phyloP scores from a whole-genome alignment of 2,797 vertebrate species.

The Erethizon dorsatum region DNA sequence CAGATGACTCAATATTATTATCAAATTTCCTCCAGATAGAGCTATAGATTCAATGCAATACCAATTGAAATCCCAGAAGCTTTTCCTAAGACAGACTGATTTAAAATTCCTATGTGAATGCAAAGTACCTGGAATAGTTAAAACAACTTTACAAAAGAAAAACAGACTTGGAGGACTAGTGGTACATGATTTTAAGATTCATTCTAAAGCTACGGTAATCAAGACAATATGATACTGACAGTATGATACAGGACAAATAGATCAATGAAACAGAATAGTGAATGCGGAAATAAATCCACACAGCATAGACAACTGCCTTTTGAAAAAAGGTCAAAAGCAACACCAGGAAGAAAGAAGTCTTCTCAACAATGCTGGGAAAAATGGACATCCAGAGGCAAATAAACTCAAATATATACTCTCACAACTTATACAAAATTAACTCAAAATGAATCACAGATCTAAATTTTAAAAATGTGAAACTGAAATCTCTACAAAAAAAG shows the following conservation, averaged over 20 bases:
- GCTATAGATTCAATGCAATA: not conserved
- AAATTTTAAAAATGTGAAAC: constrained; percentile 26
- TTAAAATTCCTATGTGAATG: constrained; percentile 28
- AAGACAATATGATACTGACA: not conserved
- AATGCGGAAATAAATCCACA: not conserved
- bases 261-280: not conserved
- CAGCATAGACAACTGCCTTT: not conserved
- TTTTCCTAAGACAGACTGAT: not conserved
- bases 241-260: not conserved
- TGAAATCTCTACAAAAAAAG: not conserved
- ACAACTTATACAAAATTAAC: not conserved
- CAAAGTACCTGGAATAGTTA: not conserved
- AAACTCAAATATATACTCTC: not conserved
- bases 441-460: constrained; percentile 43
- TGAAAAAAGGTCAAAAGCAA: not conserved
- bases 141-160: constrained; percentile 44
- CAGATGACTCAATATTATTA: not conserved
- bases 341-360: not conserved
- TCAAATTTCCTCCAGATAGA: not conserved
- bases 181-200: not conserved
- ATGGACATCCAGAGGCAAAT: not conserved
- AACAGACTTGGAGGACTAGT: not conserved
- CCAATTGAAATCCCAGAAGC: not conserved
- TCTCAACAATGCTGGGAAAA: not conserved
- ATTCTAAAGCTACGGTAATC: not conserved